Evolutionary conservation across 2,797 vertebrate genomes (phyloP).

Genomic region (Limosa lapponica): DNA sequence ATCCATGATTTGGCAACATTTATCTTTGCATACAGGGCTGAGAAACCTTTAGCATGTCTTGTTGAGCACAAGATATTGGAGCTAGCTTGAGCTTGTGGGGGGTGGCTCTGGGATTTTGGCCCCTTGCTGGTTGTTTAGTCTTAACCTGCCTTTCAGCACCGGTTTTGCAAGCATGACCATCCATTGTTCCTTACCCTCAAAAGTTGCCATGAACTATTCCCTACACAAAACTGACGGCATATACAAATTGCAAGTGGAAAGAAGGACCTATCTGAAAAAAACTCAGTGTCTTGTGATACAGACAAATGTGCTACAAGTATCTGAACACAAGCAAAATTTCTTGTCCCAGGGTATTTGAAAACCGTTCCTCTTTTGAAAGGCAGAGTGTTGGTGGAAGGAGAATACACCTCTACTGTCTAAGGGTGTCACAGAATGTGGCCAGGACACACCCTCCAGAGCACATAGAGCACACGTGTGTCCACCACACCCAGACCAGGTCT

Average conservation of each 20-base stretch:
- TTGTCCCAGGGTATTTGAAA: background rate
- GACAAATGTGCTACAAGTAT: background rate
- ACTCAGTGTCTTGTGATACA: rapidly evolving
- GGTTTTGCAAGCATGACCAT: background rate
- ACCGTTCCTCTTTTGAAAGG: background rate
- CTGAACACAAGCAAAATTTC: background rate
- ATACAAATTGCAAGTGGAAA: background rate
- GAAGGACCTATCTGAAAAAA: background rate
- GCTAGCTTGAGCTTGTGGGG: background rate
- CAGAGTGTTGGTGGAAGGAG: background rate
- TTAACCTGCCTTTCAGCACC: background rate
- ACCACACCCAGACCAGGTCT: background rate
- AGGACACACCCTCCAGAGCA: background rate
- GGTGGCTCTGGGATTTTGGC: background rate
- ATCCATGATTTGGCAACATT: background rate
- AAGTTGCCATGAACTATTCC: background rate
- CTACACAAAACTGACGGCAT: background rate
- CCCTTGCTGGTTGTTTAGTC: background rate
- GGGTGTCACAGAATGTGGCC: background rate
- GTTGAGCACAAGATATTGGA: background rate
- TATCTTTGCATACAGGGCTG: background rate
- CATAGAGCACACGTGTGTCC: background rate
- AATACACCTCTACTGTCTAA: background rate
- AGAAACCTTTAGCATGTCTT: background rate
- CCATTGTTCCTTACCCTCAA: background rate